phyloP scores from a whole-genome alignment of 2,113 vertebrate species.

The Ctenodactylus gundi region DNA sequence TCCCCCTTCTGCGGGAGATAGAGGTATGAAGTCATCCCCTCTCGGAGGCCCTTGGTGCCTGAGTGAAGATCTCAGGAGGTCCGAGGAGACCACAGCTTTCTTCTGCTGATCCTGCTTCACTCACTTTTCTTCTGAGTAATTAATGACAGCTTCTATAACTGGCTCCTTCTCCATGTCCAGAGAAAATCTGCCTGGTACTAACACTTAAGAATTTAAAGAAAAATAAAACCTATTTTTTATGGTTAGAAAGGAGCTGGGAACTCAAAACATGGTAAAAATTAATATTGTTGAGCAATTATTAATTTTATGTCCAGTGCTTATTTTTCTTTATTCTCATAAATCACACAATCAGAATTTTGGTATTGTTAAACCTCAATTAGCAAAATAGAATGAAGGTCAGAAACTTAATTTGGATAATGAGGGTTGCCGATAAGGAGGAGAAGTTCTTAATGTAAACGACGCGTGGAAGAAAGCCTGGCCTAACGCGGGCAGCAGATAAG shows the following conservation, averaged over 20 bases:
- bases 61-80: accelerated
- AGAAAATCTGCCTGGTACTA: background rate
- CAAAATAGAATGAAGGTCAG: slow-evolving; percentile 68
- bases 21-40: background rate
- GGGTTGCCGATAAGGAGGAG: slow-evolving; percentile 55
- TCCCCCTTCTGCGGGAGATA: accelerated
- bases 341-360: slow-evolving; percentile 50
- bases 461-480: background rate
- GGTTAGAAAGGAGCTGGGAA: background rate
- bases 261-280: background rate
- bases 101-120: background rate
- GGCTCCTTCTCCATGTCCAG: background rate
- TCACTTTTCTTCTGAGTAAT: background rate
- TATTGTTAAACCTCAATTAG: slow-evolving; percentile 67
- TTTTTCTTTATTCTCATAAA: slow-evolving; percentile 19
- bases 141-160: background rate
- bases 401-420: slow-evolving; percentile 73
- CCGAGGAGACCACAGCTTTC: background rate
- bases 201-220: background rate
- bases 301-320: background rate
- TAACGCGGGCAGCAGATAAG: slow-evolving; percentile 59
- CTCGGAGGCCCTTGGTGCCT: accelerated
- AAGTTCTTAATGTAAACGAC: slow-evolving; percentile 59
- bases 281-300: background rate
- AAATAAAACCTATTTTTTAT: background rate